Evolutionary conservation across 2,888 invertebrate genomes (phyloP).

Genomic region (Ectobius pallidus): DNA sequence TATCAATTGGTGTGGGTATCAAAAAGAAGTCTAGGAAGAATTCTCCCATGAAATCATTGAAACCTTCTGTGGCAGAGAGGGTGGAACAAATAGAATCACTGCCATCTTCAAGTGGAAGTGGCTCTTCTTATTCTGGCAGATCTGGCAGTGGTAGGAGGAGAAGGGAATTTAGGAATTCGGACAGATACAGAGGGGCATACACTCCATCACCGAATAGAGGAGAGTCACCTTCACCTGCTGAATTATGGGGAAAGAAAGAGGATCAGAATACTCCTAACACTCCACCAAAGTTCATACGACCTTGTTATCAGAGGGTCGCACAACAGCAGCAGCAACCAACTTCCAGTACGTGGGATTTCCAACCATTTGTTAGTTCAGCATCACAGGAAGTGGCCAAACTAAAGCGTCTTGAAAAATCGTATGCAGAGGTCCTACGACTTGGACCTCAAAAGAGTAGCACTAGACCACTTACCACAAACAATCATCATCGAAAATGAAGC

Average conservation of each 20-base stretch:
- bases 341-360: constrained; percentile 42
- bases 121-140: constrained; percentile 47
- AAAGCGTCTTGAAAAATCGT: constrained; percentile 80
- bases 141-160: constrained; percentile 67
- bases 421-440: constrained; percentile 74
- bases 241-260: not conserved
- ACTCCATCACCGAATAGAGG: constrained; percentile 13
- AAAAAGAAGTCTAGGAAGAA: constrained; percentile 69
- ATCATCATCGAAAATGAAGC: constrained; percentile 9
- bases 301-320: not conserved
- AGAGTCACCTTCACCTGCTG: not conserved
- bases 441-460: constrained; percentile 42
- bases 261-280: not conserved
- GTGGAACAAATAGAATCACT: constrained; percentile 68
- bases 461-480: constrained; percentile 10
- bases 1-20: constrained; percentile 73
- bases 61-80: constrained; percentile 56
- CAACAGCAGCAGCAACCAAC: constrained; percentile 43
- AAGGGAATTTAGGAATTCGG: constrained; percentile 24
- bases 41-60: constrained; percentile 49
- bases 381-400: constrained; percentile 84
- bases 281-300: not conserved
- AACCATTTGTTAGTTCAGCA: constrained; percentile 66
- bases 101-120: constrained; percentile 41
- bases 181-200: not conserved